Evolutionary conservation across 2,888 invertebrate species (phyloP).

Genomic region (Entomobrya proxima): DNA sequence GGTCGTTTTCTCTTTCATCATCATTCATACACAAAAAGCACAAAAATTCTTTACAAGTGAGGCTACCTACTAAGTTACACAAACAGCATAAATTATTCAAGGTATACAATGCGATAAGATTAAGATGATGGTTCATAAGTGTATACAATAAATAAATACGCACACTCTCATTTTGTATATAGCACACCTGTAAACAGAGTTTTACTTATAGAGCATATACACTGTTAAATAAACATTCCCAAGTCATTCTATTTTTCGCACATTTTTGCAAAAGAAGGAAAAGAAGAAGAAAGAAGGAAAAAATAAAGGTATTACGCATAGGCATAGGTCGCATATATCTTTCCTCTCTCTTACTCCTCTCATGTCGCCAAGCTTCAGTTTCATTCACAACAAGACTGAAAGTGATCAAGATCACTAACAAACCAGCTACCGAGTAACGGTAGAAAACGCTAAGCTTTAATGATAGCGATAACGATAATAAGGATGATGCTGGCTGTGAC

Average conservation of each 20-base stretch:
- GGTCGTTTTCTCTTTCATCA: slow-evolving; percentile 35
- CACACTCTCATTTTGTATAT: too few species aligned
- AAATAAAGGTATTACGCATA: slow-evolving; percentile 9
- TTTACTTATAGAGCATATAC: neutral
- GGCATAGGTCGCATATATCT: slow-evolving; percentile 33
- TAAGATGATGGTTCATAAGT: too few species aligned
- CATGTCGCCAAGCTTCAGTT: slow-evolving; percentile 71
- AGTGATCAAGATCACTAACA: slow-evolving; percentile 42
- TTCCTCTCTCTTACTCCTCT: slow-evolving; percentile 67
- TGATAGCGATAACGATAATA: slow-evolving; percentile 6
- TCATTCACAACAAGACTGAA: slow-evolving; percentile 42
- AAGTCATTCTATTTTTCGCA: neutral
- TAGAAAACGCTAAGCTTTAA: slow-evolving; percentile 18
- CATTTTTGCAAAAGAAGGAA: neutral
- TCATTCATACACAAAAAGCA: slow-evolving; percentile 5
- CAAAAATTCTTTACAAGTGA: neutral
- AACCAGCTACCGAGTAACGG: slow-evolving; percentile 2
- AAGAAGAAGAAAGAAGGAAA: neutral
- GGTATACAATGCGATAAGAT: slow-evolving; percentile 6
- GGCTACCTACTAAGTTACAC: too few species aligned
- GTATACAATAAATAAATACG: too few species aligned
- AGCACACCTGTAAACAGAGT: too few species aligned
- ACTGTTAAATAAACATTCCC: neutral
- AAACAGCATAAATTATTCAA: slow-evolving; percentile 28
- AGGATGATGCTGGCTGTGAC: slow-evolving; percentile 28